Evolutionary conservation across 30 jellyfish, hydroid and myxozoan genomes (phyloP).

Genomic region (Cassiopea xamachana): DNA sequence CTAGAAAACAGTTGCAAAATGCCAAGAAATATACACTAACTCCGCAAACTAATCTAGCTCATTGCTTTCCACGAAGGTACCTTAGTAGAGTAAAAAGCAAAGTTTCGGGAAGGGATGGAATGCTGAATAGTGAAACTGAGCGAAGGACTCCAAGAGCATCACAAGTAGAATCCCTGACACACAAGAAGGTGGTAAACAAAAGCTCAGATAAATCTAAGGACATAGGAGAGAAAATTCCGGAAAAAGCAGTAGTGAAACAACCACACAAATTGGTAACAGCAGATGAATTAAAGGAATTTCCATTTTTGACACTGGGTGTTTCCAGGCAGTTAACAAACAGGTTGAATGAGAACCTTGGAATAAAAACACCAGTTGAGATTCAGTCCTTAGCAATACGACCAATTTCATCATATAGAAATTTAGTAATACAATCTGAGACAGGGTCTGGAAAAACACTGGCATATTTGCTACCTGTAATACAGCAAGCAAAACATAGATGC

Average conservation of each 20-base stretch:
- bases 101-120: not conserved
- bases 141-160: not conserved
- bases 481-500: constrained; percentile 73
- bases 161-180: not conserved
- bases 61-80: not conserved
- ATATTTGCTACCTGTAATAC: constrained; percentile 82
- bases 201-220: not conserved
- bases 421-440: constrained; percentile 88
- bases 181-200: not conserved
- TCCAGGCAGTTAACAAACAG: constrained; percentile 21
- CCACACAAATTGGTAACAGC: not conserved
- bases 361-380: constrained; percentile 68
- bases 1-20: not conserved
- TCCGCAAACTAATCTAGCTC: not conserved
- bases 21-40: not conserved
- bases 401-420: constrained; percentile 35
- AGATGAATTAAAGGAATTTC: constrained; percentile 30
- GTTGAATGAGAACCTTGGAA: constrained; percentile 33
- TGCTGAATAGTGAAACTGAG: not conserved
- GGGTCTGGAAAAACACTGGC: constrained; percentile 97
- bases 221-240: not conserved
- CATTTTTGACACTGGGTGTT: constrained; percentile 46
- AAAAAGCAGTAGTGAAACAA: not conserved
- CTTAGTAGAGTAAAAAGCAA: not conserved
- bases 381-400: constrained; percentile 76